Conservation (phyloP, 2,797 vertebrate genomes). For the Sylvia borin region DNA sequence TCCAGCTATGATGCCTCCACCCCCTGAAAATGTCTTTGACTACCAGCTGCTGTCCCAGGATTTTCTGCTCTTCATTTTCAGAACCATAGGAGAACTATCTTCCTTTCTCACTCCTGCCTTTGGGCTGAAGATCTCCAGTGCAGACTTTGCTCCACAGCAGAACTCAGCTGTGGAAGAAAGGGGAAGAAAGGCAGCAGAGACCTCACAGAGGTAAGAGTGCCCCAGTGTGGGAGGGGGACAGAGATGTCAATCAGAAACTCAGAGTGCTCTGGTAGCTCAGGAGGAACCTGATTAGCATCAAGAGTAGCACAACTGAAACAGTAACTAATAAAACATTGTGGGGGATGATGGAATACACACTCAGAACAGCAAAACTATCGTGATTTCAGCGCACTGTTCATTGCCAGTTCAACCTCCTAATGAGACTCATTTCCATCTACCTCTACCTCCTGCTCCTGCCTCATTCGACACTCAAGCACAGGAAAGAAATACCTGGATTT, state of each 20-base stretch:
- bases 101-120: not conserved
- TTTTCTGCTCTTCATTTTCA: not conserved
- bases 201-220: not conserved
- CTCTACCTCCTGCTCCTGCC: not conserved
- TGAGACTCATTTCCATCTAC: not conserved
- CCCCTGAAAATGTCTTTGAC: not conserved
- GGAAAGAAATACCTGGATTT: not conserved
- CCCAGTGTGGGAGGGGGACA: not conserved
- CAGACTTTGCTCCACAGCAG: not conserved
- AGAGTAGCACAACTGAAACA: not conserved
- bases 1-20: not conserved
- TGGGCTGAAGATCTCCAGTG: not conserved
- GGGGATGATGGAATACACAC: fast-evolving
- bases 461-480: not conserved
- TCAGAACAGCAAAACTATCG: not conserved
- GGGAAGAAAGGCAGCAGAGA: not conserved
- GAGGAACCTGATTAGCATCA: not conserved
- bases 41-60: not conserved
- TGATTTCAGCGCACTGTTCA: not conserved
- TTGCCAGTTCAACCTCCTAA: not conserved
- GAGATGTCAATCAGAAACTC: not conserved
- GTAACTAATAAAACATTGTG: not conserved
- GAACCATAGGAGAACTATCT: not conserved
- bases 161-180: not conserved
- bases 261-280: not conserved